Evolutionary conservation across 2,797 vertebrate genomes (phyloP), one percentile per base, ranked within the genome.

Genomic region (Cyprinella venusta): DNA sequence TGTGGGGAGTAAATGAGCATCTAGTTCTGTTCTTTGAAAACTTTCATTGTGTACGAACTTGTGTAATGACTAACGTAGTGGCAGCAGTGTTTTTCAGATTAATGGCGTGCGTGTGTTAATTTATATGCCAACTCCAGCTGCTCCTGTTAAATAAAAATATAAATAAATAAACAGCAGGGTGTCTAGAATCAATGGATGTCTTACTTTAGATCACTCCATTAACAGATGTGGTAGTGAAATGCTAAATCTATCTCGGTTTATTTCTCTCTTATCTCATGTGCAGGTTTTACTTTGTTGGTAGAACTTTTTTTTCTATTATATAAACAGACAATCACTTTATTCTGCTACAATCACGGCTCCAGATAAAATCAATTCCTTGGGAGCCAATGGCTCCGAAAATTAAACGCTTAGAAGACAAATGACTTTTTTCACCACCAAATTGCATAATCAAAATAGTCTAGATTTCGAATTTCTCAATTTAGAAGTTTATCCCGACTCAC

Each of bases 111-210:
- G 1, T 33, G 61, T 76, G 50, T 50, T 82, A 82, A 82, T 76
- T 82, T 63, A 82, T 82, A 67, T 13, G n/a, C 36, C 80, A 82
- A 82, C 72, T 65, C 71, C 71, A 75, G 71, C 80, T 82, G 48
- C 38, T 76, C 80, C 64, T 40, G 63, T 82, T 68, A 76, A 82
- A 82, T 82, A 82, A 82, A 75, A 82, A 82, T 76, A 76, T 82
- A 76, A 76, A 82, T 68, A 82, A 82, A 82, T 56, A 67, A 54
- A 52, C 63, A 76, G 80, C 71, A 30, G 48, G 48, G 45, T 82
- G 63, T 76, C 24, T 54, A 67, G 63, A 82, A 82, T 82, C 71
- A 54, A 82, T 76, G 48, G 71, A 33, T 56, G 36, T 45, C 80
- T 82, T 68, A 68, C 45, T 82, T 65, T 68, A 67, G 48, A 76